Evolutionary conservation across 2,888 invertebrate genomes (phyloP), one percentile per base, ranked within the genome.

Genomic region (Dicyrtomina minuta): DNA sequence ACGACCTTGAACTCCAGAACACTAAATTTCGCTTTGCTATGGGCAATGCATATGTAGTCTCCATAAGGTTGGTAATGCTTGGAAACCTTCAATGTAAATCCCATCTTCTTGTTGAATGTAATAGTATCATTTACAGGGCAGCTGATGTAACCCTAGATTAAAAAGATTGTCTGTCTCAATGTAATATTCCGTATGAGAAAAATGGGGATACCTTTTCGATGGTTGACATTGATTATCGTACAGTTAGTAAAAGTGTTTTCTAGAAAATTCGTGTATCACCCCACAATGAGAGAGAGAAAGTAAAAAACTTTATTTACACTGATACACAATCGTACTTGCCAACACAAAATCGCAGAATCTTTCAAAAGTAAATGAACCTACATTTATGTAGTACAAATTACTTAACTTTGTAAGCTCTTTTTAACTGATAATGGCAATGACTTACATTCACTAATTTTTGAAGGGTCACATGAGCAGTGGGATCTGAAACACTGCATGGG

Each of bases 391-490:
- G n/a, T n/a, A n/a, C n/a, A n/a, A n/a, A n/a, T n/a, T n/a, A n/a
- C n/a, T n/a, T n/a, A n/a, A n/a, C n/a, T n/a, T n/a, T n/a, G n/a
- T n/a, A n/a, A n/a, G n/a, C n/a, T n/a, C 12, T 5, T 22, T 53
- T 53, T 22, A 53, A 22, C 24, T 26, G 27, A 55, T 17, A 3
- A 46, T 46, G n/a, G n/a, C n/a, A n/a, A 8, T 26, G n/a, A 24
- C 33, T 58, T 69, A 69, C 69, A 20, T 56, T 49, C 1, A 64
- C 33, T 10, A 64, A 26, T 27, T 69, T 69, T 20, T 69, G 65
- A 2, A 69, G 58, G 2, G 64, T 55, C 1, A 69, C 69, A 8
- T 39, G 41, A 26, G 39, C 69, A 5, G 41, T 24, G 8, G 56
- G 56, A 27, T 64, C n/a, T 1, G 64, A 55, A 3, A 56, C 33